Evolutionary conservation across 53 echinoderm and acorn worm species (phyloP).

Genomic region (Echinometra lucunter): DNA sequence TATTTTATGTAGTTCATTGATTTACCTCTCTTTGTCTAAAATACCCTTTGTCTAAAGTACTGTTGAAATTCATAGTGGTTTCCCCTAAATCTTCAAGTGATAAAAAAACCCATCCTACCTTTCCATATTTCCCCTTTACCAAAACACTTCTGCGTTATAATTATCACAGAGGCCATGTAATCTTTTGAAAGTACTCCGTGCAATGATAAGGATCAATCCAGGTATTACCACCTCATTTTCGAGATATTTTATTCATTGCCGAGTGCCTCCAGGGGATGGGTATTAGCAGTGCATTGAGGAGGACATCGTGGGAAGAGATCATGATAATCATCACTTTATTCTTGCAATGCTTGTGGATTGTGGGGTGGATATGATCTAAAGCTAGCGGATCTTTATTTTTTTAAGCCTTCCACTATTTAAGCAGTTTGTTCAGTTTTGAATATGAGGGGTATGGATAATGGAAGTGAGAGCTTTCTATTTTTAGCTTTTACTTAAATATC

Average conservation of each 20-base stretch:
- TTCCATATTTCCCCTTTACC: background rate
- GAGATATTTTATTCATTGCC: conserved; percentile 52
- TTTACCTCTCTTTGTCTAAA: background rate
- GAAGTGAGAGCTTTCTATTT: background rate
- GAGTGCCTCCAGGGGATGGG: background rate
- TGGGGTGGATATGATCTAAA: background rate
- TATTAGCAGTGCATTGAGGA: conserved; percentile 11
- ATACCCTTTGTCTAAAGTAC: background rate
- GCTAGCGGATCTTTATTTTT: conserved; percentile 4
- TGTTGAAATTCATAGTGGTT: background rate
- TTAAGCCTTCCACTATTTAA: conserved; percentile 4
- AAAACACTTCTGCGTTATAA: background rate
- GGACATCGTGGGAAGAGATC: background rate
- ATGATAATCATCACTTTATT: conserved; percentile 36
- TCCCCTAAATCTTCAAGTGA: background rate
- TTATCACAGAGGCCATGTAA: background rate
- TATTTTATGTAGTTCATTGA: background rate
- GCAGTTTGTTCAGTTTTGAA: background rate
- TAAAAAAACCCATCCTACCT: background rate
- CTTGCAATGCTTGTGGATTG: background rate
- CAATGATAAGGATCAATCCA: conserved; percentile 40
- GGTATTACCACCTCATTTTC: conserved; percentile 48
- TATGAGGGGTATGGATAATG: background rate
- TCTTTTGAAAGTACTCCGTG: conserved; percentile 19
- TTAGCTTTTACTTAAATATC: background rate